phyloP scores from a whole-genome alignment of 2,888 invertebrate genomes.

The Acronicta aceris region DNA sequence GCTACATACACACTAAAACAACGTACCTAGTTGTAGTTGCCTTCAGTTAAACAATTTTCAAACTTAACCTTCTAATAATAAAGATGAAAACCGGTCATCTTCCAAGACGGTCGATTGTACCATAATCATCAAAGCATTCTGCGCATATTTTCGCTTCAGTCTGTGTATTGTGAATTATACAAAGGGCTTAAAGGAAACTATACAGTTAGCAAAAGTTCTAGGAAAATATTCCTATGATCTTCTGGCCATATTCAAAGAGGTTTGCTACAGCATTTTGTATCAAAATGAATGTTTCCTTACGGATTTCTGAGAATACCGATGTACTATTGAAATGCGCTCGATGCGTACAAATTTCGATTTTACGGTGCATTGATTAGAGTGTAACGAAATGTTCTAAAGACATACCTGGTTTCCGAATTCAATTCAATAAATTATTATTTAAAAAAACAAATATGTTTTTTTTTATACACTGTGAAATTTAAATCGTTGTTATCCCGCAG shows the following conservation, averaged over 20 bases:
- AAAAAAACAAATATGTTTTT: no score
- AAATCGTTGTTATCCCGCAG: no score
- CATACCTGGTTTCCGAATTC: no score
- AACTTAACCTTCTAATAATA: background rate
- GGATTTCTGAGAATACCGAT: slow-evolving; percentile 48
- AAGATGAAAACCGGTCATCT: background rate
- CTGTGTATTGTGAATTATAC: slow-evolving; percentile 37
- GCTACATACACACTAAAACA: background rate
- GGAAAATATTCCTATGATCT: slow-evolving; percentile 52
- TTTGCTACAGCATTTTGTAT: slow-evolving; percentile 52
- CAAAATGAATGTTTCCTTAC: slow-evolving; percentile 55
- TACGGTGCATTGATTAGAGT: slow-evolving; percentile 7
- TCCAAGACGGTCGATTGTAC: background rate
- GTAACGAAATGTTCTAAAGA: background rate
- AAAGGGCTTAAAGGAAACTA: slow-evolving; percentile 34
- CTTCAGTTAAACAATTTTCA: background rate
- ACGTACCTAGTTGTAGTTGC: no score
- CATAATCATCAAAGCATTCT: slow-evolving; percentile 36
- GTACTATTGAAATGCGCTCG: slow-evolving; percentile 40
- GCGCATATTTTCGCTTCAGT: slow-evolving; percentile 18
- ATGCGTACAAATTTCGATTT: slow-evolving; percentile 26
- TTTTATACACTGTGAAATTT: no score
- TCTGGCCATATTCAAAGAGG: slow-evolving; percentile 39
- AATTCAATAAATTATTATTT: no score
- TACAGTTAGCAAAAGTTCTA: slow-evolving; percentile 35